These are phyloP conservation scores for Peromyscus nudipes DNA, from an alignment of 2,797 vertebrate species.

Conservation along the genomic window DNA sequence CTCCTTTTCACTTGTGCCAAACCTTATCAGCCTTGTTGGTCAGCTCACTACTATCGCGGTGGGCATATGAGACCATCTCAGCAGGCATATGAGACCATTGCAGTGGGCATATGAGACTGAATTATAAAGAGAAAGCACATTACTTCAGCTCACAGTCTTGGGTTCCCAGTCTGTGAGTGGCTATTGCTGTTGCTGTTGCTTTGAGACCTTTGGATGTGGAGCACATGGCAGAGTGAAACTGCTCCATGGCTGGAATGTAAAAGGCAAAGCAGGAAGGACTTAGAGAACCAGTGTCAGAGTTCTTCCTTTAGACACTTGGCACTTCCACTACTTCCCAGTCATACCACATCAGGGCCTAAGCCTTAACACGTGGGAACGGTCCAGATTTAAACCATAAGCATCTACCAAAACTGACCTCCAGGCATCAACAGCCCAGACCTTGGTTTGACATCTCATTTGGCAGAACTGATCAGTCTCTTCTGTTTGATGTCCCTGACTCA, in stretches of 20 bases:
- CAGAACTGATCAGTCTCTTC: background rate
- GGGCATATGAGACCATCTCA: background rate
- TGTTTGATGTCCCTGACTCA: background rate
- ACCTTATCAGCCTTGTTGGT: background rate
- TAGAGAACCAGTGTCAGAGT: background rate
- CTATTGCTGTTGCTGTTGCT: background rate
- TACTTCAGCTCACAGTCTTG: background rate
- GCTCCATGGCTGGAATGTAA: background rate
- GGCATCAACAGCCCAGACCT: background rate
- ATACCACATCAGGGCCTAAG: background rate
- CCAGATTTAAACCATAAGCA: background rate
- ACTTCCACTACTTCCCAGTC: background rate
- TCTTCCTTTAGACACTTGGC: background rate
- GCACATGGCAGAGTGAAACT: accelerated
- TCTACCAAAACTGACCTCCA: background rate
- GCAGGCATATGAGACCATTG: too few relatives aligned
- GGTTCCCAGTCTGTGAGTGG: background rate
- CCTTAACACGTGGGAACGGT: background rate
- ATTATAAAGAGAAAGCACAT: background rate
- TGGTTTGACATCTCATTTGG: background rate
- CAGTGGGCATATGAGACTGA: background rate
- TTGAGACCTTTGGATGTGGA: background rate
- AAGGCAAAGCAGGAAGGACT: background rate
- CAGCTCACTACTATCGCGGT: background rate
- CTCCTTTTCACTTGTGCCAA: background rate